Base-by-base conservation (phyloP, 1,140 invertebrate species). In the Rhizoglyphus robini region DNA sequence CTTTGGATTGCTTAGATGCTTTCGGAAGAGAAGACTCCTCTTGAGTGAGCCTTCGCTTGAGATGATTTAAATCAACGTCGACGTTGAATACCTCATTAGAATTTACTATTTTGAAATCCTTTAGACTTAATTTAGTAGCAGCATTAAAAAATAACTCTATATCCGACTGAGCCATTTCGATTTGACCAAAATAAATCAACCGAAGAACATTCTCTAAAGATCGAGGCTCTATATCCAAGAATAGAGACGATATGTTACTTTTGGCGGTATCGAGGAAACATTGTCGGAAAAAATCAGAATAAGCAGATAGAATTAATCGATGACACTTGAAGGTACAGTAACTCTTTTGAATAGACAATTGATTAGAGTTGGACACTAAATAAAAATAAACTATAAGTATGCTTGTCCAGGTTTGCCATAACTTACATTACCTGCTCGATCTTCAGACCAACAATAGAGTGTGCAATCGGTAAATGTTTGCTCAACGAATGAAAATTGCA, bases 261-360 rank as follows among this genome's bases (percentile, higher is more conserved):
- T 60, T 60, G 38, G n/a, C 2, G 30, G 1, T 41, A 30, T 60
- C 2, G 13, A 15, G 29, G 29, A 60, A 60, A 27, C 15, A 60
- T n/a, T 60, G 58, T 11, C 29, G 58, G 36, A 60, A 60, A 60
- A 60, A 60, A n/a, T 34, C 27, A 11, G 58, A 60, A 46, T 60
- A 60, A n/a, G 29, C 2, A 27, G 58, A 60, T 15, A 60, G 29
- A 23, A 60, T 27, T 32, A 60, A 46, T 29, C 58, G 58, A 46
- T 60, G 58, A 46, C 58, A 60, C 13, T 60, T 2, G 30, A 60
- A 60, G n/a, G 15, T 34, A 3, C 2, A 11, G 25, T 58, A 58
- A 18, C n/a, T 58, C 29, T n/a, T n/a, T n/a, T n/a, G n/a, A n/a
- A n/a, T 41, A 11, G 36, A 41, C 18, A 41, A 41, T 41, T 41